phyloP scores from a whole-genome alignment of 2,888 invertebrate species.

The Biston betularia region DNA sequence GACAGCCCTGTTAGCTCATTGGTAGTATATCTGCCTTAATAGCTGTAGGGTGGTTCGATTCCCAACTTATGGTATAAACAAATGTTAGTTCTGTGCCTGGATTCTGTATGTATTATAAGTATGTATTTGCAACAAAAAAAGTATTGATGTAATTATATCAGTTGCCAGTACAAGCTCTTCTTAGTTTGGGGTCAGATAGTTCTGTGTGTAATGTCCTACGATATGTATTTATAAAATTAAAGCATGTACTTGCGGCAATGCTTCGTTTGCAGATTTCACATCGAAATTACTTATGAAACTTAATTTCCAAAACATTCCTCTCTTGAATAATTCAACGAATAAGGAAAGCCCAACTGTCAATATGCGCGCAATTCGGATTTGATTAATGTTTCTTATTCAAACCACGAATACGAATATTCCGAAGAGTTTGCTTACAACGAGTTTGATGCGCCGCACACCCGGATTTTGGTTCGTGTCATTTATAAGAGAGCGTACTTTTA shows the following conservation, averaged over 20 bases:
- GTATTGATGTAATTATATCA: too few relatives aligned
- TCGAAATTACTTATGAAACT: slow-evolving; percentile 11
- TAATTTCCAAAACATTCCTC: slow-evolving; percentile 6
- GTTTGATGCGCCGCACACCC: slow-evolving; percentile 9
- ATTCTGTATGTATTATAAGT: too few relatives aligned
- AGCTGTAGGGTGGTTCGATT: too few relatives aligned
- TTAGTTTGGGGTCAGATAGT: too few relatives aligned
- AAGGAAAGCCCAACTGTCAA: slow-evolving; percentile 40
- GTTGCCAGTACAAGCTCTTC: too few relatives aligned
- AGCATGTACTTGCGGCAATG: not conserved
- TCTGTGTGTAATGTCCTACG: too few relatives aligned
- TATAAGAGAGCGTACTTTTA: not conserved
- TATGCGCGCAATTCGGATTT: slow-evolving; percentile 36
- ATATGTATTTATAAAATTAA: not conserved
- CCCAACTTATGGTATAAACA: too few relatives aligned
- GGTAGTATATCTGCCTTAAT: too few relatives aligned
- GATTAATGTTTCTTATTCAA: slow-evolving; percentile 45
- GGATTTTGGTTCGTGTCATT: not conserved
- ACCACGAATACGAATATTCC: slow-evolving; percentile 30
- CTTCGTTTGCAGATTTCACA: not conserved
- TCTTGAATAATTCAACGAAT: slow-evolving; percentile 29
- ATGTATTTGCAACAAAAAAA: too few relatives aligned
- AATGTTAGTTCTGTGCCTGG: too few relatives aligned
- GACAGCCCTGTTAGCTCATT: too few relatives aligned
- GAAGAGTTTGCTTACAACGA: slow-evolving; percentile 9